Evolutionary conservation across 2,888 invertebrate species (phyloP).

Genomic region (Epicampocera succincta): DNA sequence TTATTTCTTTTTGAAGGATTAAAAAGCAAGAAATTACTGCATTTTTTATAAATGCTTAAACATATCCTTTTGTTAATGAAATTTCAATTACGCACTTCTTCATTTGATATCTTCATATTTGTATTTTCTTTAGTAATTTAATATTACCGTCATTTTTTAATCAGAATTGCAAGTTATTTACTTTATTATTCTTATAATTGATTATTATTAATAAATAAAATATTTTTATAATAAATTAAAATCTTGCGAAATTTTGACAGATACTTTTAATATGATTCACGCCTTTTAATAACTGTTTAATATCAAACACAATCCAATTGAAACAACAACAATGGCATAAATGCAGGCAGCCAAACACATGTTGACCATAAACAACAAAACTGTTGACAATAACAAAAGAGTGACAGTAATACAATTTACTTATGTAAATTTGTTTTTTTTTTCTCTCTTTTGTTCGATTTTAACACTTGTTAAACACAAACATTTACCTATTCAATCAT

Average conservation of each 20-base stretch:
- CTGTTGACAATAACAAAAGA: conserved; percentile 4
- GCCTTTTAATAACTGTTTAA: conserved; percentile 12
- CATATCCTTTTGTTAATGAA: too few relatives aligned
- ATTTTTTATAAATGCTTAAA: too few relatives aligned
- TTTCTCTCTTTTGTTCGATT: background rate
- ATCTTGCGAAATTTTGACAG: conserved; percentile 34
- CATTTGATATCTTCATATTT: too few relatives aligned
- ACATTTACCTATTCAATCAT: conserved; percentile 53
- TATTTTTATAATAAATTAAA: conserved; percentile 27
- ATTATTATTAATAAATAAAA: background rate
- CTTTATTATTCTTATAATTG: background rate
- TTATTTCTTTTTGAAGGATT: too few relatives aligned
- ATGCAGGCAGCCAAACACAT: background rate
- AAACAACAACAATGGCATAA: conserved; percentile 10
- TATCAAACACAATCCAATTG: conserved; percentile 32
- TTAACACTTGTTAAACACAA: conserved; percentile 30
- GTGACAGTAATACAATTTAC: conserved; percentile 5
- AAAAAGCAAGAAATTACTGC: too few relatives aligned
- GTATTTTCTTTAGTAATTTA: too few relatives aligned
- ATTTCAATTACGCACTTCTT: too few relatives aligned
- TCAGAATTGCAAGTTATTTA: too few relatives aligned
- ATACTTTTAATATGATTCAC: conserved; percentile 38
- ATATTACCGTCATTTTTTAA: too few relatives aligned
- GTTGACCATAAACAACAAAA: background rate
- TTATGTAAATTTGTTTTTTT: background rate